Conservation (phyloP, 2,113 vertebrate species). For the Mesocricetus auratus region DNA sequence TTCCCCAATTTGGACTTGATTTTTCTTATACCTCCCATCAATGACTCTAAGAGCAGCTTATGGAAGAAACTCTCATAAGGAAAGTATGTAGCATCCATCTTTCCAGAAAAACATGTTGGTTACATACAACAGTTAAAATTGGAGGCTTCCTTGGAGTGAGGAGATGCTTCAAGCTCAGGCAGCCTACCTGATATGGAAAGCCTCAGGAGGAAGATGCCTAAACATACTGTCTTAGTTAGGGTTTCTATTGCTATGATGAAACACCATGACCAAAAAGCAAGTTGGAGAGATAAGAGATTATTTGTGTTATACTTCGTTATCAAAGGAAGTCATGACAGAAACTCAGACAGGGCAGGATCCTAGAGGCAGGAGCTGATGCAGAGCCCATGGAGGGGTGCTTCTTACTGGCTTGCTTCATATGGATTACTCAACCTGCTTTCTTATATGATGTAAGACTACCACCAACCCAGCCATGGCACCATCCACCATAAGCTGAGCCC, state of each 20-base stretch:
- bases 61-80: not conserved
- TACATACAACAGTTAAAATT: not conserved
- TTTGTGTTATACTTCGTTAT: not conserved
- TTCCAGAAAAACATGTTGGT: not conserved
- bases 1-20: slow-evolving; percentile 11
- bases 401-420: not conserved
- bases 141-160: not conserved
- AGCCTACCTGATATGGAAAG: not conserved
- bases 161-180: not conserved
- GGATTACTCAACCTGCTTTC: not conserved
- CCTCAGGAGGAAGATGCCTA: not conserved
- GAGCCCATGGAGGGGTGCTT: not conserved
- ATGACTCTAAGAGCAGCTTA: not conserved
- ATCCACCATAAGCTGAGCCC: not conserved
- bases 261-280: not conserved
- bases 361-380: not conserved
- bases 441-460: not conserved
- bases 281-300: not conserved
- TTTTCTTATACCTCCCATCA: not conserved
- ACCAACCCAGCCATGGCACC: not conserved
- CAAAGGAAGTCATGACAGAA: not conserved
- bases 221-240: not conserved
- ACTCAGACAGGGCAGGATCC: not conserved
- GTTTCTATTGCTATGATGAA: not conserved
- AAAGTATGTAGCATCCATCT: too few species aligned